These are phyloP conservation scores for Archivesica marissinica DNA, from an alignment of 1,140 invertebrate species.

Conservation along the genomic window DNA sequence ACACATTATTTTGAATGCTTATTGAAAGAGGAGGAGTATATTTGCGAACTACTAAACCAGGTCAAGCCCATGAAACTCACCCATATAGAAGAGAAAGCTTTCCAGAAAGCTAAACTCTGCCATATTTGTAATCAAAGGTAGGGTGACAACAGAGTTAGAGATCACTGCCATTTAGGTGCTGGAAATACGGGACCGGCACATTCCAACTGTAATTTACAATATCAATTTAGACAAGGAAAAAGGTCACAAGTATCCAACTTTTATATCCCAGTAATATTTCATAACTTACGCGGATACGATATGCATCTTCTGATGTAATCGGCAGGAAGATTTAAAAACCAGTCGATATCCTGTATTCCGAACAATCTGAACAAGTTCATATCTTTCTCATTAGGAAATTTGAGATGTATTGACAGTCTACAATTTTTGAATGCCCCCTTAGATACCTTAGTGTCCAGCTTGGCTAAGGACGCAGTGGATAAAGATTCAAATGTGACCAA, in stretches of 20 bases:
- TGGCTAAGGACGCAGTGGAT: too few species aligned
- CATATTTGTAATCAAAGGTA: not conserved
- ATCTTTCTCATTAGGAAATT: slow-evolving; percentile 49
- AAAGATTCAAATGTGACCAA: slow-evolving; percentile 73
- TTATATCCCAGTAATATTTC: slow-evolving; percentile 81
- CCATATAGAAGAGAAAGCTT: not conserved
- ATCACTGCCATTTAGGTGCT: too few species aligned
- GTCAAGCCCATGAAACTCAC: not conserved
- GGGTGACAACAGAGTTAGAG: not conserved
- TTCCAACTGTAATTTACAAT: not conserved
- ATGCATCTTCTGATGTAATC: too few species aligned
- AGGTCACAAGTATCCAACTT: too few species aligned
- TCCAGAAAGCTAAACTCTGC: not conserved
- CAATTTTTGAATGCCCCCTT: not conserved
- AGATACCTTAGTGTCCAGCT: not conserved
- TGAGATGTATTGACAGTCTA: not conserved
- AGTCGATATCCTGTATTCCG: slow-evolving; percentile 79
- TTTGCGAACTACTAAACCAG: not conserved
- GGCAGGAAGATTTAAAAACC: too few species aligned
- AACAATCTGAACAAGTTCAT: slow-evolving; percentile 81
- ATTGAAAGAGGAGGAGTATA: not conserved
- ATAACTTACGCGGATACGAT: slow-evolving; percentile 83
- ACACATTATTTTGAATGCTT: not conserved
- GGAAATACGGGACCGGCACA: not conserved
- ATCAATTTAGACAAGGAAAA: too few species aligned